These are phyloP conservation scores for Mechanitis messenoides DNA, from an alignment of 2,888 invertebrate species.

Conservation along the genomic window DNA sequence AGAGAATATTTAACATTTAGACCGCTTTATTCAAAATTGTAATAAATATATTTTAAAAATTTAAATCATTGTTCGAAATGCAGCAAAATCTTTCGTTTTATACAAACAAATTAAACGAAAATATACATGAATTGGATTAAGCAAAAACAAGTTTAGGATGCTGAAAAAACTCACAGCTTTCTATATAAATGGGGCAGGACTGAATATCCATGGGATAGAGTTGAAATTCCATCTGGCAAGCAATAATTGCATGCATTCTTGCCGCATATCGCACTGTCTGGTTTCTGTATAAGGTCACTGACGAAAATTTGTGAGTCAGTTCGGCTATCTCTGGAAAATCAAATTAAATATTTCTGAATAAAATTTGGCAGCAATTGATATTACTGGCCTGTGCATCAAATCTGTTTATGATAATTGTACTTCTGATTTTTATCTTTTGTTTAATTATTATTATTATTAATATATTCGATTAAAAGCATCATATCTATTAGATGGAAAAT, in stretches of 20 bases:
- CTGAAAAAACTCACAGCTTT: conserved; percentile 83
- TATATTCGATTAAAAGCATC: no score
- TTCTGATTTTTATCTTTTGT: neutral
- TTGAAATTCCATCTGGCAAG: conserved; percentile 92
- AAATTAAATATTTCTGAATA: neutral
- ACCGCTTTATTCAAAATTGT: neutral
- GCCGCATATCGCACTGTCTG: conserved; percentile 88
- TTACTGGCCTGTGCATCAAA: neutral
- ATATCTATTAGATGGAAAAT: neutral
- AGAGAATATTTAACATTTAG: neutral
- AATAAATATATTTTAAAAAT: neutral
- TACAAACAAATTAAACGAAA: no score
- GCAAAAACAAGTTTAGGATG: neutral
- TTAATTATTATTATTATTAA: no score
- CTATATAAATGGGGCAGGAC: conserved; percentile 88
- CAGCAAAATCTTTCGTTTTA: no score
- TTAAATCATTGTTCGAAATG: no score
- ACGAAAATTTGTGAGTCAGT: conserved; percentile 87
- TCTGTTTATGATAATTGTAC: neutral
- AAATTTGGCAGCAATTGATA: neutral
- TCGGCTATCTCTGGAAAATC: conserved; percentile 83
- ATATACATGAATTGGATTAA: no score
- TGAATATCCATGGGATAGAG: conserved; percentile 92
- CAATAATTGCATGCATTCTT: conserved; percentile 89
- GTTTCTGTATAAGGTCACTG: conserved; percentile 86